Evolutionary conservation across 2,797 vertebrate species (phyloP).

Genomic region (Erethizon dorsatum): DNA sequence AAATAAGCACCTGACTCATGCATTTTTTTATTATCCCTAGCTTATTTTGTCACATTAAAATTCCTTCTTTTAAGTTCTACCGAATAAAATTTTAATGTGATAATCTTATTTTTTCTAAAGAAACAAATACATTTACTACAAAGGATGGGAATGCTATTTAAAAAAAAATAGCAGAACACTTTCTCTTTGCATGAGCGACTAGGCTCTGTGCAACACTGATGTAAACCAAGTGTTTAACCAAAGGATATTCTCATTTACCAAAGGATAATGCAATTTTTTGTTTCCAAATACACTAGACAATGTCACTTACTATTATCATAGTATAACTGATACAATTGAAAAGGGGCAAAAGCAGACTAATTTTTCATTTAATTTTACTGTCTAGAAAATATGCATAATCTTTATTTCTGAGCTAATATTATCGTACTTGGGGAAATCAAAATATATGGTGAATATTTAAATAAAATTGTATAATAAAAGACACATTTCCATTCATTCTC

Average conservation of each 20-base stretch:
- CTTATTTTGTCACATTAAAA: background rate
- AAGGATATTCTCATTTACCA: background rate
- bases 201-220: background rate
- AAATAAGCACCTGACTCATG: background rate
- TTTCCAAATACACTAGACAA: background rate
- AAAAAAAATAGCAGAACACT: background rate
- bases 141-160: background rate
- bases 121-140: background rate
- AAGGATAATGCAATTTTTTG: background rate
- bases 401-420: background rate
- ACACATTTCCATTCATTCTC: background rate
- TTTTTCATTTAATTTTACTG: background rate
- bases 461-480: background rate
- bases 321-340: background rate
- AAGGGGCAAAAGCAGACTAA: background rate
- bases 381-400: background rate
- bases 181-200: background rate
- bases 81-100: background rate
- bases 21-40: conserved; percentile 35
- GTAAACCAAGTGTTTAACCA: background rate
- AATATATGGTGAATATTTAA: background rate
- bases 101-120: conserved; percentile 14
- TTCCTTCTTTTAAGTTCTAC: background rate
- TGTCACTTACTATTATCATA: background rate
- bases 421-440: background rate